These are phyloP conservation scores for Echinops telfairi DNA, from an alignment of 2,113 vertebrate species.

Conservation along the genomic window DNA sequence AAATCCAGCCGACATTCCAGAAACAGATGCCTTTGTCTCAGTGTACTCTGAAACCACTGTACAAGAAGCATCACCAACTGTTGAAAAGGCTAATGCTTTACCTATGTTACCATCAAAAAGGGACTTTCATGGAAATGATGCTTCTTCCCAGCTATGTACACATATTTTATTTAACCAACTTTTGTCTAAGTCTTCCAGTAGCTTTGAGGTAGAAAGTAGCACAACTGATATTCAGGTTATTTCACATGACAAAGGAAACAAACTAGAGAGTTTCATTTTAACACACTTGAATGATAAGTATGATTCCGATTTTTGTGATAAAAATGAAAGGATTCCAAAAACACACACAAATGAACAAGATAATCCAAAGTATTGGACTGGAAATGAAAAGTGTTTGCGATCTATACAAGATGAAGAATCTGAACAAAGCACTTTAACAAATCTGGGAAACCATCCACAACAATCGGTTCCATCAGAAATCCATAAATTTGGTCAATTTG, in stretches of 20 bases:
- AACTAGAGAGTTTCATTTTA: conserved; percentile 79
- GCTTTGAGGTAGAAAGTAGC: conserved; percentile 76
- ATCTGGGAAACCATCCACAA: conserved; percentile 83
- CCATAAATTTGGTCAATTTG: conserved; percentile 83
- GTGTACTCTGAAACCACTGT: conserved; percentile 79
- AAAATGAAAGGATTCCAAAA: conserved; percentile 81
- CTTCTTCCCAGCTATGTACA: conserved; percentile 73
- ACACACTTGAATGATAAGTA: conserved; percentile 82
- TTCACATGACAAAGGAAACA: conserved; percentile 82
- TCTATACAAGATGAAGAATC: conserved; percentile 81
- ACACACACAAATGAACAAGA: conserved; percentile 80
- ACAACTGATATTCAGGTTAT: conserved; percentile 82
- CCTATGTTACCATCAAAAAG: conserved; percentile 73
- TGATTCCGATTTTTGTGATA: conserved; percentile 78
- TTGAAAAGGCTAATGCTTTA: conserved; percentile 77
- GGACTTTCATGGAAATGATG: conserved; percentile 76
- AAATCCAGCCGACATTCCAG: conserved; percentile 80
- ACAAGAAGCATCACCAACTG: conserved; percentile 80
- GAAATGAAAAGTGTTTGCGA: conserved; percentile 77
- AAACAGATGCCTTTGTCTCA: conserved; percentile 71
- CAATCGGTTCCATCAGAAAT: conserved; percentile 83
- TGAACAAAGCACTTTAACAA: conserved; percentile 77
- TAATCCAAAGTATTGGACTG: conserved; percentile 76
- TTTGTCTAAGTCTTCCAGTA: conserved; percentile 77
- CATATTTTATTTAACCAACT: conserved; percentile 75